Evolutionary conservation across 2,888 invertebrate species (phyloP), one percentile per base, ranked within the genome.

Genomic region (Pyrocoelia pectoralis): DNA sequence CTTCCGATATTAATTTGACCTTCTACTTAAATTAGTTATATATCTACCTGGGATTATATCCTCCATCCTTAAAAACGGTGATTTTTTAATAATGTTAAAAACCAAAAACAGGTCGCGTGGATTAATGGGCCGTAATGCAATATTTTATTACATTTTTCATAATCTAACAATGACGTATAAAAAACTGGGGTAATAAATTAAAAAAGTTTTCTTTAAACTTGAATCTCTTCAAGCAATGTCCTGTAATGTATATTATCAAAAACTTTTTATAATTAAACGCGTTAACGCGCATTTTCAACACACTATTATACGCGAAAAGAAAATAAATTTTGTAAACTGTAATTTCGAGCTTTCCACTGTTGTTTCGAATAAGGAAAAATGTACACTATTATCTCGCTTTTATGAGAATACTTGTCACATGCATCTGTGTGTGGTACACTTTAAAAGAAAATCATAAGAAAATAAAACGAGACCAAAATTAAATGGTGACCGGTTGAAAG

Each of bases 101-200:
- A 24, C 24, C 24, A 24, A 24, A 24, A 6, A 43, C 43, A 43
- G 14, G 43, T 43, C 43, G 10, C 13, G 13, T 3, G 17, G 9
- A 17, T 15, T 43, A 17, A 15, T 43, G 17, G 43, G 43, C 3
- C 43, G 17, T 15, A 43, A 15, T 43, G 9, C n/a, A 43, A 14
- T 43, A 43, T 43, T 43, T 43, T 43, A 43, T 43, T 43, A 43
- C 17, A 43, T 43, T 43, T 43, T 43, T 43, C 14, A 17, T 43
- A 43, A 6, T 13, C 13, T 43, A 43, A 43, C 14, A 43, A 15
- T 17, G 43, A 43, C 43, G 10, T 33, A 33, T 33, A 33, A 33
- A n/a, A 33, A 33, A n/a, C n/a, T n/a, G 33, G 10, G 33, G n/a
- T 3, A 6, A 33, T 33, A 33, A 33, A 33, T 33, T 33, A 3